A percentile compares a stretch with the other conserved stretches of the same genome.
phyloP scores from a whole-genome alignment of 2,113 vertebrate genomes.

The Bucco capensis region DNA sequence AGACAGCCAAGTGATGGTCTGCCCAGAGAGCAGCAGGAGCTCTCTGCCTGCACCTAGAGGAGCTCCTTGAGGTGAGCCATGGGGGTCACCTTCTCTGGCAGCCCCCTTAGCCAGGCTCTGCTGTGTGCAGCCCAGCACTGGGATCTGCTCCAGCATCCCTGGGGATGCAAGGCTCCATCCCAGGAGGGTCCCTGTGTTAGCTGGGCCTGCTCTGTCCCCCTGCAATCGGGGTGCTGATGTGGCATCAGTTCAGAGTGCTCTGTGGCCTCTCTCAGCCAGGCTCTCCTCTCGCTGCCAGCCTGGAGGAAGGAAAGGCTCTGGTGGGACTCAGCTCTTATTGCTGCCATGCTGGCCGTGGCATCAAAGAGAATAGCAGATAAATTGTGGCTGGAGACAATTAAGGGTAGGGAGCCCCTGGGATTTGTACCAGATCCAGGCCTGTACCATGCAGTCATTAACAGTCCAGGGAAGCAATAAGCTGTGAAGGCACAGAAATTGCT shows the following conservation, averaged over 20 bases:
- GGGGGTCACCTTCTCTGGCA: neutral
- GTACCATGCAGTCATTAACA: neutral
- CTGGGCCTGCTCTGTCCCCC: neutral
- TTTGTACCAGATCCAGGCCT: neutral
- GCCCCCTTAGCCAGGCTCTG: neutral
- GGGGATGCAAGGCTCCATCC: neutral
- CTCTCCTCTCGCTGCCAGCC: neutral
- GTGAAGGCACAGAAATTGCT: neutral
- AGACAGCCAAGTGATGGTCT: fast-evolving
- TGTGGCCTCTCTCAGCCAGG: no score
- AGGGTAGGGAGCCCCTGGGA: neutral
- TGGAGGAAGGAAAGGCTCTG: neutral
- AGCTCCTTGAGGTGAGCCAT: fast-evolving
- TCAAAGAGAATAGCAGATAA: neutral
- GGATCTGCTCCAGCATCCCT: fast-evolving
- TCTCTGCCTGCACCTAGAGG: neutral
- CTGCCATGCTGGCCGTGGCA: neutral
- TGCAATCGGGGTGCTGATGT: neutral
- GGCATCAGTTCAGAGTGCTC: no score
- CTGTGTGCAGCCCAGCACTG: fast-evolving
- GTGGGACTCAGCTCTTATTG: neutral
- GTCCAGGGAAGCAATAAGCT: neutral
- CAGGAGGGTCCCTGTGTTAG: neutral
- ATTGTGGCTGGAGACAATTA: neutral
- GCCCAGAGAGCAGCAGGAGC: neutral